Base-by-base conservation (phyloP, 2,113 vertebrate species). In the Arothron firmamentum region DNA sequence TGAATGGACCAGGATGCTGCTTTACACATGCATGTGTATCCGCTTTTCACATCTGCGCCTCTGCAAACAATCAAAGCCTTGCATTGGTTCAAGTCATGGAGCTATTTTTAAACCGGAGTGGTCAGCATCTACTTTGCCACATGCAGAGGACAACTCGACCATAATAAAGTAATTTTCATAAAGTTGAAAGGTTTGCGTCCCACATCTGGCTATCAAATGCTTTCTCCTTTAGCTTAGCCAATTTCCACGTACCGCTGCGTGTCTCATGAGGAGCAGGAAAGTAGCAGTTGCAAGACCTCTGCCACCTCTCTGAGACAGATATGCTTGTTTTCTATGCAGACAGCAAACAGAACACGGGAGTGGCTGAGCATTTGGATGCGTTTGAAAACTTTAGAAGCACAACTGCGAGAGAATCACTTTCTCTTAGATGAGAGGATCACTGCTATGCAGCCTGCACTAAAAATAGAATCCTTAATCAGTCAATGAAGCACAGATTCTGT, bases 161-260 rank as follows among this genome's bases (percentile, higher is more conserved):
- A 80, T 72, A 69, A 43, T 68, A 81, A 80, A 87, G 80, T 70
- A 38, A 85, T 82, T 85, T 85, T 82, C 70, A 31, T 38, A 0
- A 54, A 82, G 82, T 82, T 82, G 57, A 82, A 81, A 77, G 76
- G 56, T 72, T 82, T 48, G 41, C 69, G 31, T 52, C 61, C 55
- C 79, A 87, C 88, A 86, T 88, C 81, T 89, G 86, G 81, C 38
- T 65, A 61, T 90, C 85, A 82, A 88, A 87, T 80, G 82, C 83
- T 77, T 77, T 65, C 58, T 61, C 61, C 47, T 72, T 52, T 41
- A 65, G 60, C 62, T 70, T 62, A 72, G 51, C 54, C 70, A 49
- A 62, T 65, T 74, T 76, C 72, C 64, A 65, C 67, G 56, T 51
- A 55, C 48, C 45, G 38, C 75, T 59, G 66, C 54, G 25, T 69